Evolutionary conservation across 2,888 invertebrate species (phyloP), one percentile per base, ranked within the genome.

Genomic region (Petrolisthes cinctipes): DNA sequence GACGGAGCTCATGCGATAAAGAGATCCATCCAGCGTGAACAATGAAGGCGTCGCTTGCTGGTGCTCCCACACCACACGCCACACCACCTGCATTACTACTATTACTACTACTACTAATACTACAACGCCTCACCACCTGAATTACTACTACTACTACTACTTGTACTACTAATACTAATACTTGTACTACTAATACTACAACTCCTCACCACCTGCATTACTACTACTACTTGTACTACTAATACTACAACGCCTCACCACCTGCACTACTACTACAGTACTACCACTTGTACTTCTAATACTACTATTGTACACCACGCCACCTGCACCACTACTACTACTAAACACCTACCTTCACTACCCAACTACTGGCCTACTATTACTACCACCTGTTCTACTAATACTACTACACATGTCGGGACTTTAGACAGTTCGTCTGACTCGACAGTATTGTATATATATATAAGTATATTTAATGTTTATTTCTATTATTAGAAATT

Each of bases 11-110:
- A 78, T 78, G 78, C 78, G 53, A 78, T 78, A 37, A 17, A 78
- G 14, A 23, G 78, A 78, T 78, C 78, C 78, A 78, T 78, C 78
- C 37, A 78, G 51, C 78, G 53, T 78, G 53, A 78, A 78, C 78
- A 78, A 78, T 78, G 37, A 78, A 17, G 61, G 9, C 11, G 61
- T 61, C 11, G 61, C 1, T 9, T 20, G 75, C 76, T 53, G 85
- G 51, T n/a, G 87, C 11, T 9, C 37, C 37, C 61, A 61, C 61
- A 17, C 61, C 17, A 61, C 61, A 61, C 61, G 17, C 61, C 4
- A 61, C 61, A 11, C 61, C 17, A 61, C 61, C 61, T 11, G 9
- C 61, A 61, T 17, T 17, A 61, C 61, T 61, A 61, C 61, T 61
- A 61, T 14, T 61, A 9, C 6, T 61, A 61, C 61, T 61, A 61